These are phyloP conservation scores for Mimumesa dahlbomi DNA, from an alignment of 2,888 invertebrate species.

Conservation along the genomic window DNA sequence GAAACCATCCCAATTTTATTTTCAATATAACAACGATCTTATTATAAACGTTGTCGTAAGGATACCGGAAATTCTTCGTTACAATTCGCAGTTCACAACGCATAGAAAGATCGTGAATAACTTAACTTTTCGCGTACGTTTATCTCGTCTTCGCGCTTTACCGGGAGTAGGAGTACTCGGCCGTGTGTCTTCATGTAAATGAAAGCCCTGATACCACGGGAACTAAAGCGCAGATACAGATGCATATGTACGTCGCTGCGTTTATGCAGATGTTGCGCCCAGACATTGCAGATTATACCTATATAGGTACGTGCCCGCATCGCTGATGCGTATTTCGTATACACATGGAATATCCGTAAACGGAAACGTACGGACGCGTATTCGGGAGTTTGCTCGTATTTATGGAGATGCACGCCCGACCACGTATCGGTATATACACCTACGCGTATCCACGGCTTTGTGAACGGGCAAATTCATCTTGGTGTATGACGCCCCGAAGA, in stretches of 20 bases:
- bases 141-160: conserved; percentile 21
- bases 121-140: neutral
- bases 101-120: no score
- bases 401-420: conserved; percentile 34
- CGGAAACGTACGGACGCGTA: conserved; percentile 35
- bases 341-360: conserved; percentile 37
- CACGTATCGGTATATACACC: conserved; percentile 2
- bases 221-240: conserved; percentile 16
- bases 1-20: no score
- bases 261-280: conserved; percentile 46
- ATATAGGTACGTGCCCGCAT: conserved; percentile 10
- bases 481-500: conserved; percentile 15
- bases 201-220: conserved; percentile 12
- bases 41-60: no score
- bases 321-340: conserved; percentile 46
- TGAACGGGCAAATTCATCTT: conserved; percentile 12
- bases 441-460: conserved; percentile 11
- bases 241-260: conserved; percentile 27
- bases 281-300: conserved; percentile 35
- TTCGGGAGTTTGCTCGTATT: conserved; percentile 42
- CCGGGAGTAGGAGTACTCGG: conserved; percentile 5
- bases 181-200: conserved; percentile 26
- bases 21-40: no score
- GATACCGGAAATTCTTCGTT: neutral
- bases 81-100: no score